A percentile compares a stretch with the other conserved stretches of the same genome.
Conservation (phyloP, 2,888 invertebrate genomes). For the Lasioglossum leucozonium region DNA sequence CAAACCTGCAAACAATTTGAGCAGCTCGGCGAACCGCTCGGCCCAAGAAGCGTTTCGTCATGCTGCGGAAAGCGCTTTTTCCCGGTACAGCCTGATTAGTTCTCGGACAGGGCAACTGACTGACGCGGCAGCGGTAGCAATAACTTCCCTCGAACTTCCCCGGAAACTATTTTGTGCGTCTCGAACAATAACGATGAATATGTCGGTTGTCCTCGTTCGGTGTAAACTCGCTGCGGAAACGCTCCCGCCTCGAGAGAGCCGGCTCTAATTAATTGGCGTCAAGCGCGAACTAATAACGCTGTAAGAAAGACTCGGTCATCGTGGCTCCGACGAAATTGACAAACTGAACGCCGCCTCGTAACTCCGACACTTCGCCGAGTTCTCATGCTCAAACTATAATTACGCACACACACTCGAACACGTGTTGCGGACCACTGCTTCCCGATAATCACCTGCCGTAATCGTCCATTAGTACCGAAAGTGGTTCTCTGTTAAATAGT, state of each 20-base stretch:
- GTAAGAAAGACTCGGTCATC: background rate
- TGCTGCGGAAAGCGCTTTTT: background rate
- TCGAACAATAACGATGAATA: background rate
- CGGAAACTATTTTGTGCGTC: background rate
- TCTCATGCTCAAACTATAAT: background rate
- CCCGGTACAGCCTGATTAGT: background rate
- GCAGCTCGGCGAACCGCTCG: background rate
- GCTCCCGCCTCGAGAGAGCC: background rate
- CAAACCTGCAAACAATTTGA: background rate
- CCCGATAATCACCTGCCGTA: background rate
- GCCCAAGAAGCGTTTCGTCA: background rate
- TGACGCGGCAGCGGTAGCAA: background rate
- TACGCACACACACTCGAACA: background rate
- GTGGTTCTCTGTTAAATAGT: no score
- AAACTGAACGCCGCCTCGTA: background rate
- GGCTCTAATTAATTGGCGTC: background rate
- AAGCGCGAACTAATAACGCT: background rate
- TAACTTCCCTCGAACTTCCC: background rate
- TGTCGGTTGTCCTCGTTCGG: background rate
- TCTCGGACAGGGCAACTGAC: background rate
- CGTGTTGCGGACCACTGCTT: background rate
- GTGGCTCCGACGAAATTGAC: background rate
- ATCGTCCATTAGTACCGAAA: background rate
- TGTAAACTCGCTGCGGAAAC: background rate
- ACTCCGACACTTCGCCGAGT: background rate